A percentile compares a stretch with the other conserved stretches of the same genome.
Evolutionary conservation across 2,113 vertebrate genomes (phyloP).

Genomic region (Calidris pugnax): DNA sequence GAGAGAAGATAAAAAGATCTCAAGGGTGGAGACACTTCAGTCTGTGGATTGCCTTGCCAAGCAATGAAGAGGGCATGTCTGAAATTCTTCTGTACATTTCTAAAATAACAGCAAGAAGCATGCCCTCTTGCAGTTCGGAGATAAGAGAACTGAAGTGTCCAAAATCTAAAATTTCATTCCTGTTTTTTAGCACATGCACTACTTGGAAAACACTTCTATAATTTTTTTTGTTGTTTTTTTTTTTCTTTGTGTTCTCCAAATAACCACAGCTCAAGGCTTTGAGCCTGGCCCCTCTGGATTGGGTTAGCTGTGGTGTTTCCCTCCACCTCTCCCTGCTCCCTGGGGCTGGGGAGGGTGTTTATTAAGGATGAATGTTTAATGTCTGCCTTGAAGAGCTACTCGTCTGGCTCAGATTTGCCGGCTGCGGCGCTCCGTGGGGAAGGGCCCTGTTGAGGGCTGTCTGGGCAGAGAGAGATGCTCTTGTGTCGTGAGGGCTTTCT

Average conservation of each 20-base stretch:
- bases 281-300: not conserved
- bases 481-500: not conserved
- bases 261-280: not conserved
- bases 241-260: not conserved
- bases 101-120: not conserved
- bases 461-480: not conserved
- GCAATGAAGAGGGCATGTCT: not conserved
- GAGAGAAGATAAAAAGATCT: not conserved
- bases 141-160: not conserved
- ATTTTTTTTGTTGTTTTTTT: not conserved
- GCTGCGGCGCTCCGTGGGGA: not conserved
- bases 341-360: not conserved
- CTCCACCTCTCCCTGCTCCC: not conserved
- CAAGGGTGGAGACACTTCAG: not conserved
- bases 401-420: not conserved
- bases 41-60: not conserved
- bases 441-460: not conserved
- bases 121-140: not conserved
- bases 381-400: constrained; percentile 32
- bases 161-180: not conserved
- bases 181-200: not conserved
- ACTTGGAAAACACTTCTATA: not conserved
- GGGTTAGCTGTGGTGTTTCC: not conserved
- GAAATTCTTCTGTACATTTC: not conserved
- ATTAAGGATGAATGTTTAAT: constrained; percentile 24